Conservation (phyloP, 2,797 vertebrate genomes). For the Pogonophryne albipinna region DNA sequence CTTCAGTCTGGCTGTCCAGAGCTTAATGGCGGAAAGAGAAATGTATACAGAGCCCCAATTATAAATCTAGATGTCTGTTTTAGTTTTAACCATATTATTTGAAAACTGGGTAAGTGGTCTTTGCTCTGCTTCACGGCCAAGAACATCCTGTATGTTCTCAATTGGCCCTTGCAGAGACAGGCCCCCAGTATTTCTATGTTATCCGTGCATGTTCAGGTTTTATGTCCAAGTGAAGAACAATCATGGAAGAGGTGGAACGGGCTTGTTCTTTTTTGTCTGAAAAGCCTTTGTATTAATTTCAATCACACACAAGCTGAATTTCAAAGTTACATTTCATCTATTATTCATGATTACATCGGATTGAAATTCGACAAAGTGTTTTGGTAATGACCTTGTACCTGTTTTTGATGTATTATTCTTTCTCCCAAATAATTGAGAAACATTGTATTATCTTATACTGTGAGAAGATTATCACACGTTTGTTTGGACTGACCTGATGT, state of each 20-base stretch:
- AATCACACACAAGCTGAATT: conserved; percentile 25
- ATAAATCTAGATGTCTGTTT: conserved; percentile 53
- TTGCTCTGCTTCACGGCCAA: conserved; percentile 27
- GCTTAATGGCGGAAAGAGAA: conserved; percentile 36
- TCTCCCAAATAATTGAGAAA: not conserved
- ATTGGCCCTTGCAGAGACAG: conserved; percentile 6
- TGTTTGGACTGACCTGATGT: conserved; percentile 33
- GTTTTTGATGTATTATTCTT: not conserved
- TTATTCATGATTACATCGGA: conserved; percentile 59
- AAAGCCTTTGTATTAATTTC: conserved; percentile 29
- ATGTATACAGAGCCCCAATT: conserved; percentile 40
- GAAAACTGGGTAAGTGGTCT: conserved; percentile 33
- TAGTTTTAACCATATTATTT: conserved; percentile 40
- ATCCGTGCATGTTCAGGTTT: not conserved
- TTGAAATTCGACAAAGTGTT: conserved; percentile 52
- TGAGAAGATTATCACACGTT: too few relatives aligned
- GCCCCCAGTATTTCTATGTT: not conserved
- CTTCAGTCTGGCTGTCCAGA: conserved; percentile 35
- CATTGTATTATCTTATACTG: too few relatives aligned
- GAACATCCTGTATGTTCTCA: conserved; percentile 1
- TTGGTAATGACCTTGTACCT: conserved; percentile 26
- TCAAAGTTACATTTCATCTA: conserved; percentile 31
- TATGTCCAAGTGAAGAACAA: not conserved
- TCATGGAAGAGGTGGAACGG: not conserved
- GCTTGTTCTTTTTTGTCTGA: not conserved